phyloP scores from a whole-genome alignment of 2,888 invertebrate genomes.

The Drosophila dives region DNA sequence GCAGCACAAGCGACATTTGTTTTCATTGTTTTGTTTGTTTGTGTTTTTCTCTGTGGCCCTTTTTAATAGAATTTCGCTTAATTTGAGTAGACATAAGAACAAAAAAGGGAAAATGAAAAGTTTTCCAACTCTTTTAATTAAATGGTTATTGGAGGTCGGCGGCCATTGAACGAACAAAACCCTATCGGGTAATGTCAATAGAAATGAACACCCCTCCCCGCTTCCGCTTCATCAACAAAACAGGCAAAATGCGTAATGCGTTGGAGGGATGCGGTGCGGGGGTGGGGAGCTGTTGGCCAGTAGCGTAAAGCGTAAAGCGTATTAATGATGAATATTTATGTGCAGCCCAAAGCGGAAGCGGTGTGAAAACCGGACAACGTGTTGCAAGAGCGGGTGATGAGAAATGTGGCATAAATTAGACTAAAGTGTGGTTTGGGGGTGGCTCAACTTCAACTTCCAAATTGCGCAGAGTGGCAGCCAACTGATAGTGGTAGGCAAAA shows the following conservation, averaged over 20 bases:
- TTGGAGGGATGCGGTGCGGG: background rate
- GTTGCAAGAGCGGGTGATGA: conserved; percentile 29
- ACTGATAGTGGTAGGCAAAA: conserved; percentile 55
- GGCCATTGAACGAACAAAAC: conserved; percentile 47
- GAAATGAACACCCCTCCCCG: conserved; percentile 12
- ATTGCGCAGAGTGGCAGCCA: conserved; percentile 52
- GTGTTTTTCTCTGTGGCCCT: conserved; percentile 59
- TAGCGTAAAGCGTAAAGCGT: conserved; percentile 74
- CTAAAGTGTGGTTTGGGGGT: conserved; percentile 70
- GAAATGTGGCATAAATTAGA: conserved; percentile 77
- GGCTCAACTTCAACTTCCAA: conserved; percentile 50
- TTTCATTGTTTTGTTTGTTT: conserved; percentile 68
- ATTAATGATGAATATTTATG: conserved; percentile 82
- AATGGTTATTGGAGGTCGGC: conserved; percentile 73
- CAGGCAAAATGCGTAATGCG: conserved; percentile 1
- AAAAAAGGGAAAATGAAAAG: conserved; percentile 58
- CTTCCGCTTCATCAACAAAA: background rate
- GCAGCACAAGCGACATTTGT: conserved; percentile 48
- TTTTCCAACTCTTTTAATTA: conserved; percentile 78
- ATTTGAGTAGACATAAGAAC: conserved; percentile 58
- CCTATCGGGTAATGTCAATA: conserved; percentile 69
- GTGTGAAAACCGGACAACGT: conserved; percentile 35
- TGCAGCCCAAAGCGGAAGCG: conserved; percentile 70
- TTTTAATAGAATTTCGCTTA: conserved; percentile 79
- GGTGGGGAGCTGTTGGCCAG: conserved; percentile 14